These are phyloP conservation scores for Rhagonycha lutea DNA, from an alignment of 2,888 invertebrate genomes.

Conservation along the genomic window DNA sequence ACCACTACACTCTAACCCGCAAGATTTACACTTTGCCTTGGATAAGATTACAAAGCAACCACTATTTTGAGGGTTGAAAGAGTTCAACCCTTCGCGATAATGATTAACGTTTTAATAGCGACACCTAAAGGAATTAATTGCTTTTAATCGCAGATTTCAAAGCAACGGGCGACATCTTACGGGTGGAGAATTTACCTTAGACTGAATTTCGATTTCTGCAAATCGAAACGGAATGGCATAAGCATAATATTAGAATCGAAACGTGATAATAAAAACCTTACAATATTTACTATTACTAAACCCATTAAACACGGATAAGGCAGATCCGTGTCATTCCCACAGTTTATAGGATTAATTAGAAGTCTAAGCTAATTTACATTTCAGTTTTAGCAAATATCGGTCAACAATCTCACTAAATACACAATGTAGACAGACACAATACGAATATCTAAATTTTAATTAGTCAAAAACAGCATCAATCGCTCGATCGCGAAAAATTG, in stretches of 20 bases:
- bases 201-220: neutral
- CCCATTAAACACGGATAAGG: neutral
- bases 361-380: constrained; percentile 16
- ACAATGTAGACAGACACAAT: neutral
- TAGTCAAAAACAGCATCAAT: neutral
- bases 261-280: neutral
- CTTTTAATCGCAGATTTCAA: neutral
- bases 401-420: neutral
- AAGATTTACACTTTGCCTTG: constrained; percentile 41
- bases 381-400: constrained; percentile 15
- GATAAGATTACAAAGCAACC: constrained; percentile 39
- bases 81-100: constrained; percentile 5
- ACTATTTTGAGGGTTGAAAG: constrained; percentile 30
- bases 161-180: neutral
- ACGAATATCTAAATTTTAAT: neutral
- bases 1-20: constrained; percentile 22
- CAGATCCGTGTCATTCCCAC: constrained; percentile 4
- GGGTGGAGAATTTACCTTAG: neutral
- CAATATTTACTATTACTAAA: neutral
- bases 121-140: neutral
- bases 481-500: neutral
- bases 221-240: neutral
- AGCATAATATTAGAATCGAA: neutral
- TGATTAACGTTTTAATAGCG: neutral
- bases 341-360: constrained; percentile 24